Percentiles rank a stretch among this genome's conserved stretches.
Evolutionary conservation across 2,888 invertebrate species (phyloP).

Genomic region (Alcis repandata): DNA sequence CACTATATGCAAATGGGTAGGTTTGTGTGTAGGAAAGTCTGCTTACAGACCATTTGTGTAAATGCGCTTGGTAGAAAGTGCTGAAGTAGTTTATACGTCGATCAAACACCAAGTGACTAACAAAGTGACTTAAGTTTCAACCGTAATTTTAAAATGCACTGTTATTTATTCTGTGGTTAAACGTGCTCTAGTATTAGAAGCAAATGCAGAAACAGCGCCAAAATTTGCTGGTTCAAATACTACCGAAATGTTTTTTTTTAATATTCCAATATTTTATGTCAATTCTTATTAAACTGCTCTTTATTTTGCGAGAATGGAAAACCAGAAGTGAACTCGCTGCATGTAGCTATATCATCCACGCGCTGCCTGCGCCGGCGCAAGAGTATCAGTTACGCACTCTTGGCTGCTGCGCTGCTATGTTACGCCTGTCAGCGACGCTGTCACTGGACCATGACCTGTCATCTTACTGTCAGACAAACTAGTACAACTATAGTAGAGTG

Average conservation of each 20-base stretch:
- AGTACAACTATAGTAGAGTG: not conserved
- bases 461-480: conserved; percentile 36
- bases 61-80: too few relatives aligned
- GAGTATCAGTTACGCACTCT: conserved; percentile 68
- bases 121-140: too few relatives aligned
- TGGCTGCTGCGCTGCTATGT: conserved; percentile 44
- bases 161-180: too few relatives aligned
- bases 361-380: conserved; percentile 47
- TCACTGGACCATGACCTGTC: conserved; percentile 67
- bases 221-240: too few relatives aligned
- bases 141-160: too few relatives aligned
- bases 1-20: not conserved
- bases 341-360: not conserved
- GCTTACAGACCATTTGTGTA: not conserved
- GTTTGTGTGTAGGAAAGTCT: not conserved
- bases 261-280: too few relatives aligned
- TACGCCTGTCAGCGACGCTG: conserved; percentile 65
- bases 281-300: too few relatives aligned
- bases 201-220: too few relatives aligned
- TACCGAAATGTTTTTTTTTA: too few relatives aligned
- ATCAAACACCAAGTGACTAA: too few relatives aligned
- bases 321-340: not conserved
- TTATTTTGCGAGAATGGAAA: not conserved
- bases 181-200: too few relatives aligned
- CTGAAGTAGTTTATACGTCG: too few relatives aligned